phyloP scores from a whole-genome alignment of 2,888 invertebrate genomes.

The Euphydryas editha region DNA sequence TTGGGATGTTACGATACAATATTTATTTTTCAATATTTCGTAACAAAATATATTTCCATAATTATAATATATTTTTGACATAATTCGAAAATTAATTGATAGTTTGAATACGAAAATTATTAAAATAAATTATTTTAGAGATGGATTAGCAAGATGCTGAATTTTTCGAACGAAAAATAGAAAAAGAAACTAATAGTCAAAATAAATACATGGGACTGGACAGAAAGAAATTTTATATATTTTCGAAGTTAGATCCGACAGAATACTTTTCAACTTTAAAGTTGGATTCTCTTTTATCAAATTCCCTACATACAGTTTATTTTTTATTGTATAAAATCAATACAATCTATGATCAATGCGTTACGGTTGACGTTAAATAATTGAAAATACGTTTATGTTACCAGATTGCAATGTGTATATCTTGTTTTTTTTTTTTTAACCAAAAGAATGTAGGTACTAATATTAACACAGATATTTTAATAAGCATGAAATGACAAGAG shows the following conservation, averaged over 20 bases:
- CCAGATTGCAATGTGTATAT: not conserved
- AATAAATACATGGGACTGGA: too few species aligned
- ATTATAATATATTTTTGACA: too few species aligned
- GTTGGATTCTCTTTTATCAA: slow-evolving; percentile 7
- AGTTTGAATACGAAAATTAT: not conserved
- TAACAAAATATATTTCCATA: not conserved
- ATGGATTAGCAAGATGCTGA: not conserved
- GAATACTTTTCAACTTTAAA: slow-evolving; percentile 9
- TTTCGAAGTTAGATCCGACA: slow-evolving; percentile 17
- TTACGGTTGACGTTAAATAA: not conserved
- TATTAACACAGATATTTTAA: not conserved
- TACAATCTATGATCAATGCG: not conserved
- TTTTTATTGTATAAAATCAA: not conserved
- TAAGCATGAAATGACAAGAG: not conserved
- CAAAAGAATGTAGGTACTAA: not conserved
- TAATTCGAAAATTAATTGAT: too few species aligned
- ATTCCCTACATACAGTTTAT: not conserved
- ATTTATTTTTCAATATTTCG: not conserved
- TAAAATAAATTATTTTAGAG: not conserved
- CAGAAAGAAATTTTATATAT: not conserved
- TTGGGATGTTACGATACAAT: not conserved
- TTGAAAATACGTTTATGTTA: not conserved
- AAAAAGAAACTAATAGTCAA: too few species aligned
- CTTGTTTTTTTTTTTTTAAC: not conserved
- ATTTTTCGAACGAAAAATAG: not conserved